Conservation (phyloP, 2,113 vertebrate genomes). For the Himantopus leucocephalus region DNA sequence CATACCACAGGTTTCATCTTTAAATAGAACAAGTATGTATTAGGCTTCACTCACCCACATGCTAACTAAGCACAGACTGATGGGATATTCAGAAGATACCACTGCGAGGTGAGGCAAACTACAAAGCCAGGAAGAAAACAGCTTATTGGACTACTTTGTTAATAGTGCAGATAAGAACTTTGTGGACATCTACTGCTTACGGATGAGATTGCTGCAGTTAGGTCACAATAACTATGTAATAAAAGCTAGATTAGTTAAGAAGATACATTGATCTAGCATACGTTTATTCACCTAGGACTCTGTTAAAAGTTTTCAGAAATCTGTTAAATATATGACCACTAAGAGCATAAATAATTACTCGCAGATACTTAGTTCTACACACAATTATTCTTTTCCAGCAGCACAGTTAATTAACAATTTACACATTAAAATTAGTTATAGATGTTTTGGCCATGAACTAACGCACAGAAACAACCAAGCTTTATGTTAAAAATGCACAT, state of each 20-base stretch:
- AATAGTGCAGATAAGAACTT: background rate
- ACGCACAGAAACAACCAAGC: background rate
- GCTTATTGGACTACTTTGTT: constrained; percentile 71
- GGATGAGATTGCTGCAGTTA: background rate
- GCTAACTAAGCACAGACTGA: constrained; percentile 77
- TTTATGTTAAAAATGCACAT: background rate
- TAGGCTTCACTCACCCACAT: constrained; percentile 80
- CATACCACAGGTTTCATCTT: constrained; percentile 25
- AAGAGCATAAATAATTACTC: background rate
- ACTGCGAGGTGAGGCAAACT: constrained; percentile 80
- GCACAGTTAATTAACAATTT: background rate
- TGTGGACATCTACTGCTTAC: background rate
- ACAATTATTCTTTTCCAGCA: background rate
- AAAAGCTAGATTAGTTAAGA: background rate
- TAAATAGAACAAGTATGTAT: constrained; percentile 35
- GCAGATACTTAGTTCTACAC: background rate
- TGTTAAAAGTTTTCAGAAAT: background rate
- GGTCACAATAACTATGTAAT: background rate
- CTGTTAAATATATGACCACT: background rate
- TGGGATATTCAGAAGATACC: constrained; percentile 82
- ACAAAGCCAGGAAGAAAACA: constrained; percentile 82
- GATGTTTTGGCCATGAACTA: background rate
- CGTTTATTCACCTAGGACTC: background rate
- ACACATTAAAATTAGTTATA: background rate
- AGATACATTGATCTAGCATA: background rate